phyloP scores from a whole-genome alignment of 2,888 invertebrate genomes.

The Diogma glabrata region DNA sequence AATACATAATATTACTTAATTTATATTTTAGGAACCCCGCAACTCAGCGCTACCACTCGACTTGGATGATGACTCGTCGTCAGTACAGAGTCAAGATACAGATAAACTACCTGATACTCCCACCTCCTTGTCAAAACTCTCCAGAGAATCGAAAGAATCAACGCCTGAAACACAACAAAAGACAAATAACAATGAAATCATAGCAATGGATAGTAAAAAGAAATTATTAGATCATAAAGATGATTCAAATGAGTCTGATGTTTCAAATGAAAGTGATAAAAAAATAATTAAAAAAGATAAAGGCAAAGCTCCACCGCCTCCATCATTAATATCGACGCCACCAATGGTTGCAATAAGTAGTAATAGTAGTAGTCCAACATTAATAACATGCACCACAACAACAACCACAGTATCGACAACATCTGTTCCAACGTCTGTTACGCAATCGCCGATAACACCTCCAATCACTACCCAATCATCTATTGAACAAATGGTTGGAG shows the following conservation, averaged over 20 bases:
- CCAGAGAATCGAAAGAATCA: conserved; percentile 34
- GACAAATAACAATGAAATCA: too few species aligned
- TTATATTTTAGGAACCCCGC: conserved; percentile 63
- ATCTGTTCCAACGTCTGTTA: conserved; percentile 11
- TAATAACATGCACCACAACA: conserved; percentile 13
- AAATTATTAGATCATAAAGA: not conserved
- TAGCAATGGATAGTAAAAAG: not conserved
- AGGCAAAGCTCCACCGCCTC: conserved; percentile 69
- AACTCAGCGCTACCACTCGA: conserved; percentile 80
- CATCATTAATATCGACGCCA: conserved; percentile 23
- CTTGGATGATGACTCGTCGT: conserved; percentile 84
- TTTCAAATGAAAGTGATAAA: conserved; percentile 6
- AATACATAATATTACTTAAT: not conserved
- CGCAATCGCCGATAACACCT: conserved; percentile 2
- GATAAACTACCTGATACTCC: conserved; percentile 51
- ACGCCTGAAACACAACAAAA: conserved; percentile 27
- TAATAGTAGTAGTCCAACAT: conserved; percentile 7
- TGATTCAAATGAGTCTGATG: conserved; percentile 7
- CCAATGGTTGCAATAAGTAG: conserved; percentile 5
- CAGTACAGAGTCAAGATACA: conserved; percentile 70
- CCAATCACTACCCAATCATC: too few species aligned
- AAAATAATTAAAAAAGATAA: conserved; percentile 70
- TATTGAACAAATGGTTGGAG: conserved; percentile 19
- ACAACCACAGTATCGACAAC: not conserved
- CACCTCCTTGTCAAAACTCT: conserved; percentile 30